Base-by-base conservation (phyloP, 2,797 vertebrate genomes). In the Harpagifer antarcticus region DNA sequence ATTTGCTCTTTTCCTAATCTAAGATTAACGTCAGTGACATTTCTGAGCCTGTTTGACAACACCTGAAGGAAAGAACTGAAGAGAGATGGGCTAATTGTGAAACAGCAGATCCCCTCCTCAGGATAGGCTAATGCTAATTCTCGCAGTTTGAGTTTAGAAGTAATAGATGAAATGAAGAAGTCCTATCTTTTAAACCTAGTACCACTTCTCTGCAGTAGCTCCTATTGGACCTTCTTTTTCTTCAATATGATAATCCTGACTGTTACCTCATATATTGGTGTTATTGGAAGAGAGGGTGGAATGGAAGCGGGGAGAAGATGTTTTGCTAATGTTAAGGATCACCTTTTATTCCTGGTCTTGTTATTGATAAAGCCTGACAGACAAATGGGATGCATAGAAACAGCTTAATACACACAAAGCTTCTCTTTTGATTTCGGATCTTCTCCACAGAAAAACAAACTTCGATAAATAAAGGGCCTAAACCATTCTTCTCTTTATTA, bases 1-100 rank as follows among this genome's bases (percentile, higher is more conserved):
- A 60, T 23, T 45, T 78, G 64, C 43, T 88, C 61, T 79, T 83
- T 79, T 89, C 66, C 59, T 74, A 71, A 90, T 68, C 81, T 78
- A 76, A 84, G 84, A 91, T 91, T 86, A 91, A 74, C 20, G 69
- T 79, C 71, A 68, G 44, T 84, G 85, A 88, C 88, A 89, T 81
- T 76, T 59, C 64, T 74, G 79, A 89, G 80, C 64, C 71, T 49
- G 58, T 57, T 37, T 84, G 83, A 84, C 48, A 81, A 74, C 75
- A 88, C 75, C 82, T 83, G 70, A 71, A 89, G 79, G 71, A 78
- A 55, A 58, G 31, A 76, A 48, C 60, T 55, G 9, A 19, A 62
- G 6, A 59, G 54, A 72, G 67, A 78, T 48, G 3, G 37, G 43
- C 73, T 83, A 66, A 86, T 82, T 82, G 73, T 84, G 72, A 86